Base-by-base conservation (phyloP, 2,888 invertebrate genomes). In the Cephus pulcher region DNA sequence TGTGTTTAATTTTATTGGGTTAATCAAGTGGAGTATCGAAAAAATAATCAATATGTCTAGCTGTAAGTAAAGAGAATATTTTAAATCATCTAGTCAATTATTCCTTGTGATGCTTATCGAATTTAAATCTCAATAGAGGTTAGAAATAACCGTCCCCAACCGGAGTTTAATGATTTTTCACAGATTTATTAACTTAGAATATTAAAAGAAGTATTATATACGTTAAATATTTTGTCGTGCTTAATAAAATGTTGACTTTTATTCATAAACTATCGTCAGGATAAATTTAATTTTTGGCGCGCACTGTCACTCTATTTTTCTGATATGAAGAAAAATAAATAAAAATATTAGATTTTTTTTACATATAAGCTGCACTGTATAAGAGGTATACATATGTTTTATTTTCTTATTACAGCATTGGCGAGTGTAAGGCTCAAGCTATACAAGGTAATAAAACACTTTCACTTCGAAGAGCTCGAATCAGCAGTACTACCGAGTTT, bases 381-480 rank as follows among this genome's bases (percentile, higher is more conserved):
- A 33, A 23, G 11, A 32, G 30, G 9, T 33, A 71, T 30, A 71
- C 34, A 33, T 34, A 71, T 71, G 12, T 33, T 71, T 71, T 71
- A 71, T 56, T 56, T 56, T 9, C 2, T 56, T 56, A 23, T 56
- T 15, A 23, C 56, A 56, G 32, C 12, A 33, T 34, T 32, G 11
- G 12, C 73, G 11, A 75, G 75, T 32, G 34, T 82, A 3, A 80
- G 79, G 75, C 82, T 79, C 11, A 78, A 81, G 30, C 78, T 89
- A 33, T 37, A 30, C 15, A 80, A 12, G 12, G 73, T 85, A n/a
- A 85, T 89, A 34, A 86, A 81, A 78, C 85, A 78, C 78, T 90
- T 90, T 71, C 89, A 87, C 76, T 90, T 90, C 75, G 87, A 88
- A 33, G 90, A 90, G 80, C 79, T 90, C 30, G 89, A 90, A 74